phyloP scores from a whole-genome alignment of 2,888 invertebrate genomes.

The Uloborus plumipes region DNA sequence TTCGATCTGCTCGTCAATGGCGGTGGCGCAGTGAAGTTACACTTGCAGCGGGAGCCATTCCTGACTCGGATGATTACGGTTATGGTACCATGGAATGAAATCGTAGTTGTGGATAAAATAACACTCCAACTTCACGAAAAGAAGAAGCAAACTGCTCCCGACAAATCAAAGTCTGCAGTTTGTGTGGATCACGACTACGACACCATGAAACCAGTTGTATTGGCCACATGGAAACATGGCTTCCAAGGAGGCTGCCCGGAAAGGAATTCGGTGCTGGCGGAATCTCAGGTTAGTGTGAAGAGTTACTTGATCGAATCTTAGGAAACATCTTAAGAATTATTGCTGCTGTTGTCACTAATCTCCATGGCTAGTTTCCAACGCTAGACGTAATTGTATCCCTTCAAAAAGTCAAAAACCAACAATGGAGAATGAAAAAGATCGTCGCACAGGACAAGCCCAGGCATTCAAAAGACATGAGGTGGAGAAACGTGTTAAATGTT shows the following conservation, averaged over 20 bases:
- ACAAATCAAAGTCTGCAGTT: slow-evolving; percentile 71
- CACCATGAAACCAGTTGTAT: slow-evolving; percentile 84
- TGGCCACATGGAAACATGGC: slow-evolving; percentile 91
- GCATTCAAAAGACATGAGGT: too few relatives aligned
- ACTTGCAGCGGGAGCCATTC: slow-evolving; percentile 96
- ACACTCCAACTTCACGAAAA: slow-evolving; percentile 65
- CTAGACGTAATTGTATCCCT: too few relatives aligned
- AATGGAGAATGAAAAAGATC: too few relatives aligned
- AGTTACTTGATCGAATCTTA: too few relatives aligned
- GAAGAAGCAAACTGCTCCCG: slow-evolving; percentile 38
- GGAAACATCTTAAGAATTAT: too few relatives aligned
- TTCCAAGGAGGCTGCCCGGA: slow-evolving; percentile 88
- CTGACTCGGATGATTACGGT: slow-evolving; percentile 88
- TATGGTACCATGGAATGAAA: slow-evolving; percentile 98
- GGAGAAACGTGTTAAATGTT: too few relatives aligned
- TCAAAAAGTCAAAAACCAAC: too few relatives aligned
- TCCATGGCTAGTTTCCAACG: too few relatives aligned
- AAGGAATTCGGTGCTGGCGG: slow-evolving; percentile 87
- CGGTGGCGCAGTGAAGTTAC: slow-evolving; percentile 96
- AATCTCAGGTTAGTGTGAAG: slow-evolving; percentile 81
- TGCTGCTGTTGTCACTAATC: too few relatives aligned
- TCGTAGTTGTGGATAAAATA: slow-evolving; percentile 81
- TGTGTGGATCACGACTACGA: slow-evolving; percentile 91
- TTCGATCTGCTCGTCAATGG: slow-evolving; percentile 99
- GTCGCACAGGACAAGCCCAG: too few relatives aligned